These are phyloP conservation scores for Limnephilus marmoratus DNA, from an alignment of 2,888 invertebrate genomes.

Conservation along the genomic window DNA sequence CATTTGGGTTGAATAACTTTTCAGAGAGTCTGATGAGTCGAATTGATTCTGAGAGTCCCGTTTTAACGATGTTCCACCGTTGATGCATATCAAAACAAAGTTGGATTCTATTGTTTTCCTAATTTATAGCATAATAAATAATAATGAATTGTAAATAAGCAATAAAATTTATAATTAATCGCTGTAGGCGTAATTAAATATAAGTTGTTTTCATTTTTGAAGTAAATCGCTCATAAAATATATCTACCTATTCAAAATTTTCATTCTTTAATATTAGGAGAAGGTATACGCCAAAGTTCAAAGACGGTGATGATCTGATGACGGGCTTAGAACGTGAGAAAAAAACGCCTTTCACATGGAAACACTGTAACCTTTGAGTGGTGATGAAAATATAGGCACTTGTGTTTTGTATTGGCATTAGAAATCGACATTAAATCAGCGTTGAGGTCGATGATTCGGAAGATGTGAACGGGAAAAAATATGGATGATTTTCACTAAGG, in stretches of 20 bases:
- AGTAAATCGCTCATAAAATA: not conserved
- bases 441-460: not conserved
- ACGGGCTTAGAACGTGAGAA: not conserved
- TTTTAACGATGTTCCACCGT: not conserved
- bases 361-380: not conserved
- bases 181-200: no score
- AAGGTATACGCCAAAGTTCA: not conserved
- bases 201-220: no score
- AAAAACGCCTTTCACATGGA: not conserved
- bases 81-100: not conserved
- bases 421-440: not conserved
- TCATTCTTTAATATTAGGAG: not conserved
- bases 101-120: not conserved
- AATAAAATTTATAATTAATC: no score
- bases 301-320: not conserved
- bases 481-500: not conserved
- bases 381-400: not conserved
- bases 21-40: no score
- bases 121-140: not conserved
- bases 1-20: no score
- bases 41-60: no score
- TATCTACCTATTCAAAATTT: not conserved
- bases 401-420: not conserved
- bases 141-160: not conserved
- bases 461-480: not conserved